phyloP scores from a whole-genome alignment of 2,797 vertebrate species.

The Sebastes ruberrimus region DNA sequence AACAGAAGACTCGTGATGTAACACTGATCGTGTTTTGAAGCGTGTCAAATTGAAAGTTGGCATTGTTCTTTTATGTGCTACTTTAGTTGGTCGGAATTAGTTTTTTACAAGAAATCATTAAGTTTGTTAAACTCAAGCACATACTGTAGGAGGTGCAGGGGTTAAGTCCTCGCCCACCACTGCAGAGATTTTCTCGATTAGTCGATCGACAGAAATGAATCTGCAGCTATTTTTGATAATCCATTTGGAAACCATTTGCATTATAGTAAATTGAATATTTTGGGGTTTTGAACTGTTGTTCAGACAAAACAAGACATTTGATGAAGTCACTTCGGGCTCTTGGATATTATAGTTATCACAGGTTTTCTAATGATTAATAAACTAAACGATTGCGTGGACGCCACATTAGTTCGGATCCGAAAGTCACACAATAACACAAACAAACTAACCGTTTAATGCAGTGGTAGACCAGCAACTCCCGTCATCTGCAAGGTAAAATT shows the following conservation, averaged over 20 bases:
- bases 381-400: no score
- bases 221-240: no score
- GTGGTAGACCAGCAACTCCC: no score
- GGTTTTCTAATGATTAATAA: no score
- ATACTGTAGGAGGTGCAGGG: neutral
- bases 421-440: no score
- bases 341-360: no score
- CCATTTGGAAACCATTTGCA: neutral
- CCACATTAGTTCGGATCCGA: no score
- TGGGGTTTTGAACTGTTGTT: neutral
- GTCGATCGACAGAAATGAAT: no score
- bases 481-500: no score
- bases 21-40: neutral
- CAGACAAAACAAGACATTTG: neutral
- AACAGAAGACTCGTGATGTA: neutral
- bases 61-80: neutral
- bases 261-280: neutral
- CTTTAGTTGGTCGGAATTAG: neutral
- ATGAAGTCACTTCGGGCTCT: neutral
- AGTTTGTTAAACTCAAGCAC: neutral
- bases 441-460: no score
- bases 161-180: neutral
- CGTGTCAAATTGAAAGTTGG: neutral
- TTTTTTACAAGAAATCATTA: neutral
- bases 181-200: neutral